These are phyloP conservation scores for Chelonus insularis DNA, from an alignment of 1,140 invertebrate genomes.

Conservation along the genomic window DNA sequence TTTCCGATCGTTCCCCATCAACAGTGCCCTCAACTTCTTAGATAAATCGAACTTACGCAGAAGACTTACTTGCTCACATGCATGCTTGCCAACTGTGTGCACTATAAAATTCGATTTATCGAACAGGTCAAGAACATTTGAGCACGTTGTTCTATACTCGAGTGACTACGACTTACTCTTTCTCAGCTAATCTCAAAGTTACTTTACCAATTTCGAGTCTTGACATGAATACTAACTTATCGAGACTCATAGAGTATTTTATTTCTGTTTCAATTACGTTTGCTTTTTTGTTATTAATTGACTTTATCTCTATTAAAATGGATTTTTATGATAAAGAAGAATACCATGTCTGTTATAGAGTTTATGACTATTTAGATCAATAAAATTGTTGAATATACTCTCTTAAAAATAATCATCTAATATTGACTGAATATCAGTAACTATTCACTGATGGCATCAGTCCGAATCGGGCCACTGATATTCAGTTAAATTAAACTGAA, in stretches of 20 bases:
- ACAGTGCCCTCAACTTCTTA: background rate
- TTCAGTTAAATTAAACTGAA: no score
- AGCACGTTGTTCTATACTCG: slow-evolving; percentile 13
- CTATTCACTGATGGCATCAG: no score
- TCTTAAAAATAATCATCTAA: no score
- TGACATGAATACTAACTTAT: slow-evolving; percentile 16
- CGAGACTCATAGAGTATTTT: background rate
- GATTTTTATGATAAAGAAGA: no score
- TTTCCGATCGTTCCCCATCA: background rate
- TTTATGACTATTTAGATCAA: no score
- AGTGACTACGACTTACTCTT: slow-evolving; percentile 17
- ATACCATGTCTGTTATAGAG: no score
- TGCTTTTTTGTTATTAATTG: background rate
- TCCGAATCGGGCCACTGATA: no score
- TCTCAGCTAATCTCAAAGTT: slow-evolving; percentile 13
- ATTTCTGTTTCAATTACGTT: slow-evolving; percentile 1
- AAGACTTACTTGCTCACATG: background rate
- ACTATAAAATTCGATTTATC: slow-evolving; percentile 1
- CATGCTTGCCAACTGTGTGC: background rate
- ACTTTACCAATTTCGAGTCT: slow-evolving; percentile 11
- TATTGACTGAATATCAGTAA: no score
- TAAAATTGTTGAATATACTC: no score
- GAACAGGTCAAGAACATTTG: slow-evolving; percentile 13
- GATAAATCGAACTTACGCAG: background rate
- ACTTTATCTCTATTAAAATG: slow-evolving; percentile 2